These are phyloP conservation scores for Motacilla alba DNA, from an alignment of 2,113 vertebrate genomes.

Conservation along the genomic window DNA sequence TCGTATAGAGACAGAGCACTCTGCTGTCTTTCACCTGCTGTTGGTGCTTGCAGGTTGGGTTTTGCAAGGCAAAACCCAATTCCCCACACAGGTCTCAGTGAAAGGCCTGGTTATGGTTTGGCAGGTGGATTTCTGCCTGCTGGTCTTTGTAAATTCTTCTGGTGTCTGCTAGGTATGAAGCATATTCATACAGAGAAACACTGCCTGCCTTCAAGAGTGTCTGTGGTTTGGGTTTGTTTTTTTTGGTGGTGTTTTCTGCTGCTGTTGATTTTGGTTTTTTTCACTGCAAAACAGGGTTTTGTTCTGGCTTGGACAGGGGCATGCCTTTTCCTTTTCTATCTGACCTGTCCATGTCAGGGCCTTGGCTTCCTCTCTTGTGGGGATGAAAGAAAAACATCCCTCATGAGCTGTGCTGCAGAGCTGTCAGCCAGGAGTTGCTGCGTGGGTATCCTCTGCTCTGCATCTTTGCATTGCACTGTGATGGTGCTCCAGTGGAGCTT, in stretches of 20 bases:
- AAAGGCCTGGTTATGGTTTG: background rate
- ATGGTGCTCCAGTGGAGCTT: background rate
- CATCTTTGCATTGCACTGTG: background rate
- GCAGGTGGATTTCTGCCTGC: background rate
- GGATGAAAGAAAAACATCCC: background rate
- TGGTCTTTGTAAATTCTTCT: background rate
- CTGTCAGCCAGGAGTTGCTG: background rate
- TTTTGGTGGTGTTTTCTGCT: background rate
- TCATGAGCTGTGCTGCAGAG: background rate
- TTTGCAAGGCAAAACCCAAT: background rate
- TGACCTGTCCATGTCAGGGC: background rate
- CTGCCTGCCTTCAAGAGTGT: background rate
- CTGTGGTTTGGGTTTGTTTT: fast-evolving
- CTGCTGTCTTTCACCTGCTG: background rate
- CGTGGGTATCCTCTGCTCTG: background rate
- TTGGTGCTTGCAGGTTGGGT: too few relatives aligned
- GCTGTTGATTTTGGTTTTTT: background rate
- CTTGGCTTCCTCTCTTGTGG: background rate
- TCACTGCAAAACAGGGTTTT: background rate
- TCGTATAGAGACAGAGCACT: background rate
- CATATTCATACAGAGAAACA: background rate
- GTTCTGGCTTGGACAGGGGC: background rate
- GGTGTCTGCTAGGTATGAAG: background rate
- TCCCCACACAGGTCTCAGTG: background rate
- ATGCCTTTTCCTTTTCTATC: background rate